phyloP scores from a whole-genome alignment of 1,140 invertebrate species.

The Trachelipus rathkii region DNA sequence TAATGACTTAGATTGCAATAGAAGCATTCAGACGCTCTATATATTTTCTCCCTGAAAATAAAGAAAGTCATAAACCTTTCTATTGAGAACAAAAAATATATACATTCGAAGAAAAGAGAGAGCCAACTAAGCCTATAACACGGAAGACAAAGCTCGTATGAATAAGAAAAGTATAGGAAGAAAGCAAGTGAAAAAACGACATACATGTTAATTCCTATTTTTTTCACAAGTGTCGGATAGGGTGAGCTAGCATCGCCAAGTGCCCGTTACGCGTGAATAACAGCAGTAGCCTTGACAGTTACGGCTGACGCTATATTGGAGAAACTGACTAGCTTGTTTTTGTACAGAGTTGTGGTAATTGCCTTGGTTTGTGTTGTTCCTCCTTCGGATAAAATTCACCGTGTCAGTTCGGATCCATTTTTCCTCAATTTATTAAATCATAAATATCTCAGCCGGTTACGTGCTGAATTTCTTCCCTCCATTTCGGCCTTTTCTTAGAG shows the following conservation, averaged over 20 bases:
- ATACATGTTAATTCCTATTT: background rate
- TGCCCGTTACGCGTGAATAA: conserved; percentile 1
- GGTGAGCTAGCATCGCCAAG: background rate
- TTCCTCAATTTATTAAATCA: conserved; percentile 13
- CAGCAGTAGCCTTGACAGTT: background rate
- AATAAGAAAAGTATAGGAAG: background rate
- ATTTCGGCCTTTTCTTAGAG: background rate
- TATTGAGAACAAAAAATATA: too few relatives aligned
- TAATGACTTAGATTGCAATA: too few relatives aligned
- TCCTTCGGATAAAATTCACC: conserved; percentile 9
- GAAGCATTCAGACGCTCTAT: too few relatives aligned
- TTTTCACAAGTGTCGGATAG: conserved; percentile 10
- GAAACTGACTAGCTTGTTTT: conserved; percentile 6
- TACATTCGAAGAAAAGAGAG: too few relatives aligned
- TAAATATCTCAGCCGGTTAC: conserved; percentile 8
- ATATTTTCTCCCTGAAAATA: too few relatives aligned
- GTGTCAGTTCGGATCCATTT: conserved; percentile 2
- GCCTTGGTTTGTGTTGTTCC: conserved; percentile 9
- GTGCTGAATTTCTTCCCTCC: background rate
- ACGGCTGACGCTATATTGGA: conserved; percentile 8
- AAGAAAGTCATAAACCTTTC: too few relatives aligned
- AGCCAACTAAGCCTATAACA: background rate
- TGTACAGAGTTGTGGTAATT: conserved; percentile 1
- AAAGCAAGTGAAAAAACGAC: conserved; percentile 1
- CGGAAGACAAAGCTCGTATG: conserved; percentile 2